Evolutionary conservation across 2,797 vertebrate species (phyloP).

Genomic region (Phylloscopus collybita): DNA sequence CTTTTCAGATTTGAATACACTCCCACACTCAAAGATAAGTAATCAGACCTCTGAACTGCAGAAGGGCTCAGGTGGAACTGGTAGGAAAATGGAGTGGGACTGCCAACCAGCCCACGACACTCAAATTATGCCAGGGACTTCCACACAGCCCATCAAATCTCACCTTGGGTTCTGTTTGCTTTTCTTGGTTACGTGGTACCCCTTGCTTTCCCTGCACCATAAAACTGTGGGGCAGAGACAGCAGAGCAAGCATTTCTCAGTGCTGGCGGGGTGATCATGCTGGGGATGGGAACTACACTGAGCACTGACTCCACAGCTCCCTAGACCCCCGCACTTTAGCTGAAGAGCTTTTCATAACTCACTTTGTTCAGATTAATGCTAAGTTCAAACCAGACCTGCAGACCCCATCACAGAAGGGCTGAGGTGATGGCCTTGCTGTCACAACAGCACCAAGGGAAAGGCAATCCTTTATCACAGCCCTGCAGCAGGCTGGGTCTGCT

Average conservation of each 20-base stretch:
- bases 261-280: neutral
- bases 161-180: neutral
- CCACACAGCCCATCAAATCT: neutral
- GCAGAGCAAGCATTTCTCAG: neutral
- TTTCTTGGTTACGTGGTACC: neutral
- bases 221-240: neutral
- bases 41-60: neutral
- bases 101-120: fast-evolving
- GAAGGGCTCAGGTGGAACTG: neutral
- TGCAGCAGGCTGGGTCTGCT: neutral
- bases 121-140: neutral
- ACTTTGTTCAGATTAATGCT: neutral
- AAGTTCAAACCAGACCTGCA: neutral
- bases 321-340: neutral
- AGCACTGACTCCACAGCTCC: neutral
- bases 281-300: fast-evolving
- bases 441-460: neutral
- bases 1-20: neutral
- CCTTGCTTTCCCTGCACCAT: neutral
- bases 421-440: neutral
- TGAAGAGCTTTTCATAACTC: neutral
- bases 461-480: neutral
- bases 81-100: neutral
- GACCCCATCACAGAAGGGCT: neutral
- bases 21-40: neutral